A percentile compares a stretch with the other conserved stretches of the same genome.
These are phyloP conservation scores for Callocephalon fimbriatum DNA, from an alignment of 2,113 vertebrate species.

Conservation along the genomic window DNA sequence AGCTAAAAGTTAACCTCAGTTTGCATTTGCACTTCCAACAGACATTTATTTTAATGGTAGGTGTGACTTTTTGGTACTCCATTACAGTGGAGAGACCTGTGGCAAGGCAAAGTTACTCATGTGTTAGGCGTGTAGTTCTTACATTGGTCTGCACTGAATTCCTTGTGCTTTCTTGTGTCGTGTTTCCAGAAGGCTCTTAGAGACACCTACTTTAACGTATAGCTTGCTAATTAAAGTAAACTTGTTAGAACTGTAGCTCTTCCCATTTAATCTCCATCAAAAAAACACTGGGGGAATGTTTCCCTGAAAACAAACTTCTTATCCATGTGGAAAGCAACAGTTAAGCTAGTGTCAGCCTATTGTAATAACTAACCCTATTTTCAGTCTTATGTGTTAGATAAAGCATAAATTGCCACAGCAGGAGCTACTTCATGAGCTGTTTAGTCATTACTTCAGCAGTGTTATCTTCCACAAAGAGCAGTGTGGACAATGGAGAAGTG, in stretches of 20 bases:
- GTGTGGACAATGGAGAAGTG: background rate
- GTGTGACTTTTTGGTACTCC: background rate
- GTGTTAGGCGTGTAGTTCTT: background rate
- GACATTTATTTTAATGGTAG: background rate
- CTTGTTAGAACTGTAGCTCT: background rate
- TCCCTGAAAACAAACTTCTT: background rate
- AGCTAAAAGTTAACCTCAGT: background rate
- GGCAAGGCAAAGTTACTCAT: background rate
- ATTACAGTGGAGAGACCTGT: background rate
- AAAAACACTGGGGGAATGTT: background rate
- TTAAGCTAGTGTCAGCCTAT: background rate
- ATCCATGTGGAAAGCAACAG: conserved; percentile 4
- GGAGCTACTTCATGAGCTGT: conserved; percentile 2
- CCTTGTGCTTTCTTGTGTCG: background rate
- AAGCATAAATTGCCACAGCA: conserved; percentile 9
- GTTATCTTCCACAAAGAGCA: background rate
- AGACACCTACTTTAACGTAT: background rate
- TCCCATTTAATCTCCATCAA: background rate
- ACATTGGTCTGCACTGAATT: background rate
- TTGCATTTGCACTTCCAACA: background rate
- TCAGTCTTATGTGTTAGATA: background rate
- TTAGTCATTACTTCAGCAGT: background rate
- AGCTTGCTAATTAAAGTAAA: background rate
- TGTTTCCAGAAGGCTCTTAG: background rate
- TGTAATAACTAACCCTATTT: background rate